A percentile compares a stretch with the other conserved stretches of the same genome.
These are phyloP conservation scores for Drosophila neocordata DNA, from an alignment of 1,140 invertebrate species.

Conservation along the genomic window DNA sequence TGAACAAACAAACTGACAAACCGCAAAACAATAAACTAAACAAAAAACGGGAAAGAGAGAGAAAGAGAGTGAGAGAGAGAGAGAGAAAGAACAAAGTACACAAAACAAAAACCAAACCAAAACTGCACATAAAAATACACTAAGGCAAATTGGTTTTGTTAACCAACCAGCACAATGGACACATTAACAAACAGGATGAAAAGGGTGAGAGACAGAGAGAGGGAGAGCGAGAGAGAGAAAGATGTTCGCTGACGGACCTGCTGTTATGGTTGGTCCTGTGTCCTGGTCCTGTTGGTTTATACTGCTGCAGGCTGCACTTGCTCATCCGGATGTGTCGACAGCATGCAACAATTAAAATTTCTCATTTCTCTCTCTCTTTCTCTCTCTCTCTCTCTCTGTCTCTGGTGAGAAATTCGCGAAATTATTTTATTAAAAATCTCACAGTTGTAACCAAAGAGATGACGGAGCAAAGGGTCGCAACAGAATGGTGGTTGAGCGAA, in stretches of 20 bases:
- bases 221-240: background rate
- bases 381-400: slow-evolving; percentile 1
- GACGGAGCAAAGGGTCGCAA: background rate
- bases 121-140: slow-evolving; percentile 62
- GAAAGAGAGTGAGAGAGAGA: slow-evolving; percentile 17
- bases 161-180: slow-evolving; percentile 59
- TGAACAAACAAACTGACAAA: slow-evolving; percentile 37
- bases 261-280: slow-evolving; percentile 1
- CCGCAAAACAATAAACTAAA: slow-evolving; percentile 29
- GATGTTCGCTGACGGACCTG: slow-evolving; percentile 12
- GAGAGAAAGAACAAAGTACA: slow-evolving; percentile 33
- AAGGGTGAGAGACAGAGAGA: background rate
- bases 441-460: too few relatives aligned
- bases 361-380: slow-evolving; percentile 27
- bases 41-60: slow-evolving; percentile 32
- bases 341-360: slow-evolving; percentile 54
- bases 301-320: background rate
- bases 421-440: slow-evolving; percentile 32
- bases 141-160: slow-evolving; percentile 70
- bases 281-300: background rate
- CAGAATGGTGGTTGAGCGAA: slow-evolving; percentile 21
- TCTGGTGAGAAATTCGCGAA: slow-evolving; percentile 31
- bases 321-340: slow-evolving; percentile 19
- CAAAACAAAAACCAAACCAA: slow-evolving; percentile 39
- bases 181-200: slow-evolving; percentile 46